phyloP scores from a whole-genome alignment of 2,113 vertebrate genomes.

The Calyptomena viridis region DNA sequence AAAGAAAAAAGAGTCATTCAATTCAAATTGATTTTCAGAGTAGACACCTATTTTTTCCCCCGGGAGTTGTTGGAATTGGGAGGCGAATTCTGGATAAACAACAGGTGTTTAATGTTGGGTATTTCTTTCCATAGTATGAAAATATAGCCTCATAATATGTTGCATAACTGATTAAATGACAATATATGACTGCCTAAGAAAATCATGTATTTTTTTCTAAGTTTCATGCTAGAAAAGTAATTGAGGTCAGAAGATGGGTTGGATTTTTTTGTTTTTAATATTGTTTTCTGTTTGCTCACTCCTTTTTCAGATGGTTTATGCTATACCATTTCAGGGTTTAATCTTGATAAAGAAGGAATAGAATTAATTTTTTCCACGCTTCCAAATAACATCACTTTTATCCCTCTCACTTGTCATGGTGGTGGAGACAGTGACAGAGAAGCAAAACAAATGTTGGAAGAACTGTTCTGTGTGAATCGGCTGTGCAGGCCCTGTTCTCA shows the following conservation, averaged over 20 bases:
- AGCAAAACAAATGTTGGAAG: not conserved
- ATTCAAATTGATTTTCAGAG: not conserved
- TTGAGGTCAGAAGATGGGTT: not conserved
- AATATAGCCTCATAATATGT: not conserved
- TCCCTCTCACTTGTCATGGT: accelerated
- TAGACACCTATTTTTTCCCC: not conserved
- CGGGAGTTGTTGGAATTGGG: not conserved
- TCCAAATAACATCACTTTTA: not conserved
- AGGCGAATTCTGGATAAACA: not conserved
- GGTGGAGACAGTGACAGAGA: not conserved
- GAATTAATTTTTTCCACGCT: not conserved
- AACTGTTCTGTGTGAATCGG: not conserved
- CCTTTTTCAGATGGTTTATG: not conserved
- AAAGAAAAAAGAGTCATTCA: not conserved
- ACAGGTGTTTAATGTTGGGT: not conserved
- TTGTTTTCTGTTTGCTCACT: not conserved
- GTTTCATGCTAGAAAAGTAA: not conserved
- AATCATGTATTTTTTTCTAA: not conserved
- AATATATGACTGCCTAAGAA: not conserved
- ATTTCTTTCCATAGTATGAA: not conserved
- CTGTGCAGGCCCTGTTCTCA: not conserved
- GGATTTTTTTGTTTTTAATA: not conserved
- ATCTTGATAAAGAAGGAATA: not conserved
- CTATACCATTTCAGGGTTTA: not conserved
- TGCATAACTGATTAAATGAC: not conserved